Evolutionary conservation across 1,140 invertebrate species (phyloP).

Genomic region (Anoplophora glabripennis): DNA sequence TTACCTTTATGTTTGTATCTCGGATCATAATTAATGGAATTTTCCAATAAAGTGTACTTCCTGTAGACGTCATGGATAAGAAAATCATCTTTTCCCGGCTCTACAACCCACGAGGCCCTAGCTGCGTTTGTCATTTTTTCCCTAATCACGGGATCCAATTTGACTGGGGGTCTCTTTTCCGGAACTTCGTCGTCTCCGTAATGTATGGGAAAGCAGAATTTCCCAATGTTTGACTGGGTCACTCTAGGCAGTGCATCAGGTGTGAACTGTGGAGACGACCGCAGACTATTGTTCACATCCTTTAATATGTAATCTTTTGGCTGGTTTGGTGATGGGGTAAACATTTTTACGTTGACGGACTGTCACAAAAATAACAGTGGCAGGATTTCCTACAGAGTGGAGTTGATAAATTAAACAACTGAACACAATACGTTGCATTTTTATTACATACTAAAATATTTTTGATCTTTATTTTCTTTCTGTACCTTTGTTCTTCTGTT

Average conservation of each 20-base stretch:
- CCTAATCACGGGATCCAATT: slow-evolving; percentile 29
- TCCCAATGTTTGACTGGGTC: slow-evolving; percentile 36
- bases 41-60: slow-evolving; percentile 47
- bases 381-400: too few relatives aligned
- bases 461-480: too few relatives aligned
- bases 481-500: too few relatives aligned
- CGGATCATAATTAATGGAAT: slow-evolving; percentile 30
- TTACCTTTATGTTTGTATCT: slow-evolving; percentile 30
- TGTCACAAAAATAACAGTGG: too few relatives aligned
- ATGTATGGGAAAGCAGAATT: slow-evolving; percentile 37
- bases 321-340: slow-evolving; percentile 35
- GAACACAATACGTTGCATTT: too few relatives aligned
- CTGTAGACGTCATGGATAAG: slow-evolving; percentile 51
- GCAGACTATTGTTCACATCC: slow-evolving; percentile 26
- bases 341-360: slow-evolving; percentile 33
- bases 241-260: slow-evolving; percentile 34
- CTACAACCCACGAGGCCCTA: slow-evolving; percentile 53
- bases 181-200: slow-evolving; percentile 31
- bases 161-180: slow-evolving; percentile 20
- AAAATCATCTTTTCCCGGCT: slow-evolving; percentile 52
- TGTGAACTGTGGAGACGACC: slow-evolving; percentile 33
- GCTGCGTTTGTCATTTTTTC: slow-evolving; percentile 46
- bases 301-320: slow-evolving; percentile 43
- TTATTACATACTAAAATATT: too few relatives aligned
- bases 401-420: too few relatives aligned